Evolutionary conservation across 92 coral and sea anemone species (phyloP).

Genomic region (Epizoanthus scotinus): DNA sequence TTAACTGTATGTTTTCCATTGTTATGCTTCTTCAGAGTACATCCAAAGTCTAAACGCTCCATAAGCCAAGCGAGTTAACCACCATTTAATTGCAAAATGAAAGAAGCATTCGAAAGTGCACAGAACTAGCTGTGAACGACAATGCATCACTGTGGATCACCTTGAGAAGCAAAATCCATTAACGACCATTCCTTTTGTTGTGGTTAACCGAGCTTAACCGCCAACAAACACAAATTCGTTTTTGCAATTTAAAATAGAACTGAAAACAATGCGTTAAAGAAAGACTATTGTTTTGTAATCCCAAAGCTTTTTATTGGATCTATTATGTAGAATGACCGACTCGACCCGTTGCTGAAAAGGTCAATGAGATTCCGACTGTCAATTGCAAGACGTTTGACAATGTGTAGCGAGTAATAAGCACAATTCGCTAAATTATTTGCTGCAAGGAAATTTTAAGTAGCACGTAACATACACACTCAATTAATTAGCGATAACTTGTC

Average conservation of each 20-base stretch:
- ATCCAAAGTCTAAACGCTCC: neutral
- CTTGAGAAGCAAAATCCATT: neutral
- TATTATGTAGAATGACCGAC: slow-evolving; percentile 18
- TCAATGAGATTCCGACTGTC: slow-evolving; percentile 17
- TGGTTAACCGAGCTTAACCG: slow-evolving; percentile 33
- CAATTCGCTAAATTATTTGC: slow-evolving; percentile 17
- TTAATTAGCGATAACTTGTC: slow-evolving; percentile 9
- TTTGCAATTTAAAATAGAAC: slow-evolving; percentile 39
- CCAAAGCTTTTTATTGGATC: slow-evolving; percentile 26
- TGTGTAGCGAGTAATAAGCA: neutral
- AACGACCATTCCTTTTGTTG: slow-evolving; percentile 35
- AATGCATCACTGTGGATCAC: neutral
- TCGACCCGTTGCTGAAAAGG: slow-evolving; percentile 36
- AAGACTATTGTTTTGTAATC: slow-evolving; percentile 27
- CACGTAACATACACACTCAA: neutral
- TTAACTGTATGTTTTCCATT: neutral
- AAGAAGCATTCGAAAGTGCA: neutral
- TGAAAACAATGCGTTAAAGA: neutral
- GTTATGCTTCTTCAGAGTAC: neutral
- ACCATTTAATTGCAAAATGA: neutral
- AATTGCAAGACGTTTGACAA: slow-evolving; percentile 15
- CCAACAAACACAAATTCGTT: slow-evolving; percentile 35
- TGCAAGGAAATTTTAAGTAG: slow-evolving; percentile 1
- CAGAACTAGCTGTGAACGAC: slow-evolving; percentile 2
- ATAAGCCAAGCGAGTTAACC: neutral